phyloP scores from a whole-genome alignment of 2,888 invertebrate genomes.

The Muschampia plurimacula region DNA sequence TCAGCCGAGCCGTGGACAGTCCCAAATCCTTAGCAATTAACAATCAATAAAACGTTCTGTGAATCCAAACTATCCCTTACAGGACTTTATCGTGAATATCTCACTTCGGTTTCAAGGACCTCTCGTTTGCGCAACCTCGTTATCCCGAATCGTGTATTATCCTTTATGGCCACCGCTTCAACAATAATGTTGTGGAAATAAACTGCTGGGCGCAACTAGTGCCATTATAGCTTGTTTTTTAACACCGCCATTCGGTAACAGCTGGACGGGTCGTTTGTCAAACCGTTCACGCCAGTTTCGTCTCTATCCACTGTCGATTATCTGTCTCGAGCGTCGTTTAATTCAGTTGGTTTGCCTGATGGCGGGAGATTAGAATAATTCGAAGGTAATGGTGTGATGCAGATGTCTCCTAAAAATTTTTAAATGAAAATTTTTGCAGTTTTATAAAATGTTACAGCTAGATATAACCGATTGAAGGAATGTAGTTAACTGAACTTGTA shows the following conservation, averaged over 20 bases:
- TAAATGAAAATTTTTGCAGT: background rate
- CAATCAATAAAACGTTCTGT: constrained; percentile 49
- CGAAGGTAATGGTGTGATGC: constrained; percentile 22
- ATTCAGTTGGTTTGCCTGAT: constrained; percentile 24
- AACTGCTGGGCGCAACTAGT: constrained; percentile 60
- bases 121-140: constrained; percentile 53
- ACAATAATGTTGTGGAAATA: constrained; percentile 59
- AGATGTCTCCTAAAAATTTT: background rate
- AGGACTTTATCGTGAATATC: constrained; percentile 49
- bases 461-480: background rate
- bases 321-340: constrained; percentile 35
- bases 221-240: constrained; percentile 51
- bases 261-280: constrained; percentile 46
- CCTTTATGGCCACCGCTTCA: constrained; percentile 57
- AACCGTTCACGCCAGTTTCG: constrained; percentile 43
- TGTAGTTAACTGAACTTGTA: too few relatives aligned
- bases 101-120: constrained; percentile 43
- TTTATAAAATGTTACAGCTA: background rate
- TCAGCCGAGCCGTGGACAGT: constrained; percentile 32
- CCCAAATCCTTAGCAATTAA: constrained; percentile 49
- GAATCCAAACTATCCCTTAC: constrained; percentile 42
- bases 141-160: constrained; percentile 60
- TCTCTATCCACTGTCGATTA: constrained; percentile 40
- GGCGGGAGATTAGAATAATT: constrained; percentile 20
- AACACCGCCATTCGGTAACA: constrained; percentile 43